phyloP scores from a whole-genome alignment of 37 sponge, comb jelly and placozoan genomes.

The Aplysina aerophoba region DNA sequence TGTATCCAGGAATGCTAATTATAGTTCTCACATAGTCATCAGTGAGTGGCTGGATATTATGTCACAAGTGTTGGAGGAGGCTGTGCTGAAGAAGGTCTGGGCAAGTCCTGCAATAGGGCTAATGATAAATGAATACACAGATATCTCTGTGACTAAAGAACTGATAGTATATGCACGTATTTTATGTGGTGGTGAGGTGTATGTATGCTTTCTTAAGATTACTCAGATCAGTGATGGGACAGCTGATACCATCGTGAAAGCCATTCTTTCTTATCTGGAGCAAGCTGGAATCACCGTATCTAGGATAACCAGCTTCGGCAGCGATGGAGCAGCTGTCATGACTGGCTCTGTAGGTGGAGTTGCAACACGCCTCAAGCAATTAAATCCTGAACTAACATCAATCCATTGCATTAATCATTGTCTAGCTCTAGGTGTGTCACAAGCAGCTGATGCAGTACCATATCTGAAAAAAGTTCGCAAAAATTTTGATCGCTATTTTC shows the following conservation, averaged over 20 bases:
- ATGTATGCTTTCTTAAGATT: conserved; percentile 39
- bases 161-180: conserved; percentile 36
- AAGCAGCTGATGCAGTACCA: conserved; percentile 27
- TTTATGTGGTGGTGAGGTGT: too few relatives aligned
- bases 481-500: not conserved
- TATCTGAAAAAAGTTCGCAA: conserved; percentile 23
- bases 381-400: conserved; percentile 9
- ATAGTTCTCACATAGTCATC: conserved; percentile 32
- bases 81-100: not conserved
- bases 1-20: conserved; percentile 46
- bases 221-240: conserved; percentile 39
- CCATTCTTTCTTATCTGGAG: conserved; percentile 40
- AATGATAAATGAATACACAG: conserved; percentile 47
- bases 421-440: conserved; percentile 31
- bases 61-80: conserved; percentile 1
- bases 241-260: conserved; percentile 44
- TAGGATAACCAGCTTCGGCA: conserved; percentile 27
- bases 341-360: conserved; percentile 35
- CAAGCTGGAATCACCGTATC: not conserved
- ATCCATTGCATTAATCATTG: conserved; percentile 39
- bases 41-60: conserved; percentile 35
- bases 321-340: conserved; percentile 50
- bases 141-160: conserved; percentile 42
- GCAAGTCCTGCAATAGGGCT: conserved; percentile 19
- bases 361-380: conserved; percentile 1